Evolutionary conservation across 2,113 vertebrate genomes (phyloP), one percentile per base, ranked within the genome.

Genomic region (Empidonax traillii): DNA sequence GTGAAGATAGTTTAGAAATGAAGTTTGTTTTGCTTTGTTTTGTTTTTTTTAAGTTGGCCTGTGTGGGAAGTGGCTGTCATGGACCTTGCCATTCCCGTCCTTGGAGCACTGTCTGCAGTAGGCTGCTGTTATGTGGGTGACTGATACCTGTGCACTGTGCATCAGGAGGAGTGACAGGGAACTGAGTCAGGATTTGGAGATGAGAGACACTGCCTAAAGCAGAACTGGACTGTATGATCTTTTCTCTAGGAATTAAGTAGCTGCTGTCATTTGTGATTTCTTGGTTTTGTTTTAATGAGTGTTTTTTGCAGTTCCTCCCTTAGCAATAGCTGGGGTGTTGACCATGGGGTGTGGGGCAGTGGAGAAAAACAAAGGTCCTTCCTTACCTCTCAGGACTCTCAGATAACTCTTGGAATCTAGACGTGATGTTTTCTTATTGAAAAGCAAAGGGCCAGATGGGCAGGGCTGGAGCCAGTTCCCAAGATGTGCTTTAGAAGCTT

Each of bases 61-160:
- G 6, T 56, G 4, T 58, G 35, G 18, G 44, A 24, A 55, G 23
- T 31, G 31, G 24, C 47, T n/a, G 9, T 51, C 7, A 3, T 14
- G 47, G 47, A 30, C 43, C 41, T 46, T 67, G 37, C 47, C 3
- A 0, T 76, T 33, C 18, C 62, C 8, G 5, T 52, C 69, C 23
- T 37, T 73, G 59, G 23, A n/a, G 49, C 12, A 24, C 47, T 0
- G 0, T 27, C 1, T 62, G 43, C 12, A 12, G 24, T 4, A 13
- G 25, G 12, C 41, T 37, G n/a, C 25, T 62, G 43, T 52, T 27
- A 3, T 0, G 8, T n/a, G 52, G 28, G 39, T 68, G 19, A 16
- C 47, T 27, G 47, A 22, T 31, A 49, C 46, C 35, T 43, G n/a
- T 20, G 28, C 55, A 22, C 7, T 41, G 12, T 65, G 41, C 18